Evolutionary conservation across 2,888 invertebrate genomes (phyloP).

Genomic region (Alcis repandata): DNA sequence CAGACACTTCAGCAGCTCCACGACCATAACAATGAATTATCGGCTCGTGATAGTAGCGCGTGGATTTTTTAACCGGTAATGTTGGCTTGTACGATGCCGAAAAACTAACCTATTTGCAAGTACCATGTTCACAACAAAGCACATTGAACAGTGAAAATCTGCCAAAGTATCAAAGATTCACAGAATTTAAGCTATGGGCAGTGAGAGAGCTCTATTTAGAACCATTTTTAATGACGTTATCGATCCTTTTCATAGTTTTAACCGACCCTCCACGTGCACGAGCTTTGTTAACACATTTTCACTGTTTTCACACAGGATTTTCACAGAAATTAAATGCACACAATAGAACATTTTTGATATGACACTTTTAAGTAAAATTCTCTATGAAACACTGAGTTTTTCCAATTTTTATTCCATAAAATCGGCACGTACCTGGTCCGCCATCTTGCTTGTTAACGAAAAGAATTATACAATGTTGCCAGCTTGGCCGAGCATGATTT

Average conservation of each 20-base stretch:
- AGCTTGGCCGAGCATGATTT: not conserved
- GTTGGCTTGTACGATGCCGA: not conserved
- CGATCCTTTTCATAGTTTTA: constrained; percentile 30
- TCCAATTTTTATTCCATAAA: constrained; percentile 58
- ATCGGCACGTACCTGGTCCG: constrained; percentile 91
- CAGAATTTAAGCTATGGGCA: not conserved
- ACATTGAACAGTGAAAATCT: constrained; percentile 17
- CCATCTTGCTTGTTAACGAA: constrained; percentile 90
- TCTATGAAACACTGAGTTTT: constrained; percentile 38
- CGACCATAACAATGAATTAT: not conserved
- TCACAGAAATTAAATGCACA: constrained; percentile 38
- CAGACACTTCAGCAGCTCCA: not conserved
- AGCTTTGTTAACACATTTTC: constrained; percentile 61
- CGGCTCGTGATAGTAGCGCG: too few relatives aligned
- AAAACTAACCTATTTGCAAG: constrained; percentile 16
- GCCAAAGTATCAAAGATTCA: not conserved
- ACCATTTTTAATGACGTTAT: not conserved
- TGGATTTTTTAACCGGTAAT: not conserved
- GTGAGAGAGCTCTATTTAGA: not conserved
- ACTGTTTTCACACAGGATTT: constrained; percentile 50
- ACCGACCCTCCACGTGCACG: constrained; percentile 69
- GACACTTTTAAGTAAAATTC: constrained; percentile 42
- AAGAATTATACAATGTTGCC: constrained; percentile 68
- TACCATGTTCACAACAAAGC: not conserved
- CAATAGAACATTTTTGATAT: constrained; percentile 20